Evolutionary conservation across 2,797 vertebrate genomes (phyloP).

Genomic region (Mallotus villosus): DNA sequence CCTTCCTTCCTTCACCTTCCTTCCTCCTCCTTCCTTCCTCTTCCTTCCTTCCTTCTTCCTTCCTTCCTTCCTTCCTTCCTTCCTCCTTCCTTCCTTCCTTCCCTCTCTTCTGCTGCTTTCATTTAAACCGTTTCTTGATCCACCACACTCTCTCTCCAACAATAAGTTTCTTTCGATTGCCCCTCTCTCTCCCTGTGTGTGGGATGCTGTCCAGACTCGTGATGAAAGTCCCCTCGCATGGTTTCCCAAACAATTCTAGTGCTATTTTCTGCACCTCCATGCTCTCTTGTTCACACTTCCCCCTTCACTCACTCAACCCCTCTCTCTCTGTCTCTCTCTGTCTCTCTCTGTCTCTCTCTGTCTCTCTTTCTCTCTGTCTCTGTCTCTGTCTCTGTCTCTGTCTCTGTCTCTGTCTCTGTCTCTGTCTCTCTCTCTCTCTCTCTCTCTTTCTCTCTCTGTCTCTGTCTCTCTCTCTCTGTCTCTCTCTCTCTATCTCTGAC

Average conservation of each 20-base stretch:
- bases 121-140: not conserved
- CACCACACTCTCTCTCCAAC: slow-evolving; percentile 37
- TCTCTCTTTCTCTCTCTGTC: not conserved
- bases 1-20: slow-evolving; percentile 39
- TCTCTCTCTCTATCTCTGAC: not conserved
- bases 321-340: too few relatives aligned
- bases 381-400: not conserved
- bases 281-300: slow-evolving; percentile 44
- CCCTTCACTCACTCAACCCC: not conserved
- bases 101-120: not conserved
- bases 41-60: slow-evolving; percentile 41
- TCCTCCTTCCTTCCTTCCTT: slow-evolving; percentile 1
- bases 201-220: slow-evolving; percentile 50
- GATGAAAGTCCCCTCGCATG: slow-evolving; percentile 50
- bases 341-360: too few relatives aligned
- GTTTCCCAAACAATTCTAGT: slow-evolving; percentile 55
- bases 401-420: slow-evolving; percentile 7
- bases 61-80: slow-evolving; percentile 34
- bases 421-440: not conserved
- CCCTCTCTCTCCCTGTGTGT: slow-evolving; percentile 39
- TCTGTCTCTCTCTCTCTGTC: not conserved
- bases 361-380: not conserved
- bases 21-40: slow-evolving; percentile 34
- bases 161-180: slow-evolving; percentile 36
- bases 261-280: slow-evolving; percentile 54